A percentile compares a stretch with the other conserved stretches of the same genome.
phyloP scores from a whole-genome alignment of 2,797 vertebrate genomes.

The Saxicola maurus region DNA sequence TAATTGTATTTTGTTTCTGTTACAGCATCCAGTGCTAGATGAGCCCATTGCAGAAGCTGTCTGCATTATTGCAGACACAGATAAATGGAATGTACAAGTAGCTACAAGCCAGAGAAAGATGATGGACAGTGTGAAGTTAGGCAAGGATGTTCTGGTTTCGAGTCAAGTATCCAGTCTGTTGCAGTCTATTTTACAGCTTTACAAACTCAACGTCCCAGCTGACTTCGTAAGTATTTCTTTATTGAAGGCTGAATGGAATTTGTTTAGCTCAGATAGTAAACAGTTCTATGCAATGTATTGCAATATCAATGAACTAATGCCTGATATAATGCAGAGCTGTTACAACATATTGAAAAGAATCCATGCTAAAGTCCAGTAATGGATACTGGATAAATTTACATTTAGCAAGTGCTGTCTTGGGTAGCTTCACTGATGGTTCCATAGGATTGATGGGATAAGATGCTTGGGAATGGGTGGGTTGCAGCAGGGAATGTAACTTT shows the following conservation, averaged over 20 bases:
- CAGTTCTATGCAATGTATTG: background rate
- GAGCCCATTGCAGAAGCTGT: slow-evolving; percentile 84
- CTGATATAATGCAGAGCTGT: background rate
- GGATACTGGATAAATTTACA: background rate
- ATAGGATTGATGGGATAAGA: background rate
- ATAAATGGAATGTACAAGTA: slow-evolving; percentile 83
- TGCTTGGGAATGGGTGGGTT: background rate
- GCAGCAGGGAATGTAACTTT: background rate
- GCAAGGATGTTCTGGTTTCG: slow-evolving; percentile 83
- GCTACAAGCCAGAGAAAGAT: slow-evolving; percentile 81
- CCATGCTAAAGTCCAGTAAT: background rate
- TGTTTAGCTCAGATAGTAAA: background rate
- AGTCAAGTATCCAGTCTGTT: slow-evolving; percentile 81
- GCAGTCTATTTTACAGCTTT: slow-evolving; percentile 81
- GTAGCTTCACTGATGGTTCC: background rate
- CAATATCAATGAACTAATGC: background rate
- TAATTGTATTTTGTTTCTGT: background rate
- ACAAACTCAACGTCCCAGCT: slow-evolving; percentile 80
- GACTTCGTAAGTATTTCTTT: slow-evolving; percentile 78
- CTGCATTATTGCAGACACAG: slow-evolving; percentile 85
- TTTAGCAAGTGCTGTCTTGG: background rate
- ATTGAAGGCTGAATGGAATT: background rate
- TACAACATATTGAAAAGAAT: background rate
- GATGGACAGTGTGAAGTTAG: slow-evolving; percentile 75
- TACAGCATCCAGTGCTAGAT: slow-evolving; percentile 84